Evolutionary conservation across 2,888 invertebrate species (phyloP).

Genomic region (Lepidocyrtinus sp.): DNA sequence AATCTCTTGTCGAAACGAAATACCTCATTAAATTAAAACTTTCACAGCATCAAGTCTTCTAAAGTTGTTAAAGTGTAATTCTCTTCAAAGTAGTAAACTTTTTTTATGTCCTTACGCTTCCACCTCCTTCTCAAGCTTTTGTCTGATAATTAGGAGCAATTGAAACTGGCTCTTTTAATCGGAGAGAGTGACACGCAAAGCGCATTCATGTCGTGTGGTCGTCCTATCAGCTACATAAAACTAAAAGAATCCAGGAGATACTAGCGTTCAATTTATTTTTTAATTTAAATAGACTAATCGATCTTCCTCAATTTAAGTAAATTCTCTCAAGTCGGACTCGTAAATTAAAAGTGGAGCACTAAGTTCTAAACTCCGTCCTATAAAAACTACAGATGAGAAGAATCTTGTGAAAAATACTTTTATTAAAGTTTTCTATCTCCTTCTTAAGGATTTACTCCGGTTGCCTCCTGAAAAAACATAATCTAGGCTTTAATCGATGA

Average conservation of each 20-base stretch:
- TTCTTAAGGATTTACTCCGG: no score
- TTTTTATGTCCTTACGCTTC: constrained; percentile 29
- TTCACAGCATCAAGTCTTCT: not conserved
- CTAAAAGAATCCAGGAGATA: constrained; percentile 22
- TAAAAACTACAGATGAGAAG: no score
- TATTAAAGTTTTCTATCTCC: no score
- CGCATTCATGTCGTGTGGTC: constrained; percentile 19
- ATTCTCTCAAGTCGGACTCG: not conserved
- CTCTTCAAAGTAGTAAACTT: constrained; percentile 17
- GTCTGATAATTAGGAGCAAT: constrained; percentile 47
- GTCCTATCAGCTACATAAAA: not conserved
- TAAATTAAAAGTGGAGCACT: constrained; percentile 7
- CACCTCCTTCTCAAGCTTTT: constrained; percentile 36
- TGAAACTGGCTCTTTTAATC: constrained; percentile 25
- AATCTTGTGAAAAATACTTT: no score
- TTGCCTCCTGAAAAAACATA: no score
- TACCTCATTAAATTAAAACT: constrained; percentile 4
- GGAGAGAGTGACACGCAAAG: constrained; percentile 9
- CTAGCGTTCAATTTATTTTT: not conserved
- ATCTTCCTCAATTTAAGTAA: not conserved
- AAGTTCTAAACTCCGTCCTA: no score
- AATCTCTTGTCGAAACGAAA: not conserved
- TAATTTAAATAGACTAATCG: not conserved
- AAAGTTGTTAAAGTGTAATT: constrained; percentile 3
- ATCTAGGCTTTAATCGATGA: no score